Evolutionary conservation across 2,888 invertebrate genomes (phyloP), one percentile per base, ranked within the genome.

Genomic region (Choreutis nemorana): DNA sequence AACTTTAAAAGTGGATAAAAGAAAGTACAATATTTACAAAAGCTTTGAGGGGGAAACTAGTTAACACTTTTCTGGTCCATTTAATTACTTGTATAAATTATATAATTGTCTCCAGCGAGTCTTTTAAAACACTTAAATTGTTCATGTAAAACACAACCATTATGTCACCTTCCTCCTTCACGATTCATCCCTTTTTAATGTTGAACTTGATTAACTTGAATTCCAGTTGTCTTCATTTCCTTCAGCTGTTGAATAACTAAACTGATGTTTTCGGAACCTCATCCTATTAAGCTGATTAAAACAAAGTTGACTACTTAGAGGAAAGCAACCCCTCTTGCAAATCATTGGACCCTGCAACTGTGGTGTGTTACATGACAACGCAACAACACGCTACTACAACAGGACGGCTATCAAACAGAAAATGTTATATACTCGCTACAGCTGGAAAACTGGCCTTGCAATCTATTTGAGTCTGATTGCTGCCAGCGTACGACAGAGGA

Each of bases 401-500:
- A 57, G 55, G 61, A 61, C 45, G 56, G 49, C 58, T 58, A 61
- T 65, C 57, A 48, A 62, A 58, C 45, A 71, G 54, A 63, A 63
- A 62, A 70, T 75, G 72, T 78, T 78, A 83, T 54, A 84, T 78
- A 72, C 63, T 81, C 40, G 77, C 64, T 54, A 85, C 58, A 57
- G 72, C 73, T 50, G 79, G 68, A 63, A 82, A 82, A 77, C 88
- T 89, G 66, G 84, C 84, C 84, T 95, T 96, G 86, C 95, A 95
- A 87, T 96, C 95, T 70, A 96, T 84, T 73, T 84, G 85, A 61
- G 82, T 84, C 46, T 85, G 83, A 73, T 83, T 81, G 54, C 78
- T 63, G 75, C 87, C 88, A 66, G 83, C 81, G 78, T 86, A 88
- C 54, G 82, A 82, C 60, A 94, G 83, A 73, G 85, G 86, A 72